phyloP scores from a whole-genome alignment of 2,888 invertebrate species.

The Pasiphila rectangulata region DNA sequence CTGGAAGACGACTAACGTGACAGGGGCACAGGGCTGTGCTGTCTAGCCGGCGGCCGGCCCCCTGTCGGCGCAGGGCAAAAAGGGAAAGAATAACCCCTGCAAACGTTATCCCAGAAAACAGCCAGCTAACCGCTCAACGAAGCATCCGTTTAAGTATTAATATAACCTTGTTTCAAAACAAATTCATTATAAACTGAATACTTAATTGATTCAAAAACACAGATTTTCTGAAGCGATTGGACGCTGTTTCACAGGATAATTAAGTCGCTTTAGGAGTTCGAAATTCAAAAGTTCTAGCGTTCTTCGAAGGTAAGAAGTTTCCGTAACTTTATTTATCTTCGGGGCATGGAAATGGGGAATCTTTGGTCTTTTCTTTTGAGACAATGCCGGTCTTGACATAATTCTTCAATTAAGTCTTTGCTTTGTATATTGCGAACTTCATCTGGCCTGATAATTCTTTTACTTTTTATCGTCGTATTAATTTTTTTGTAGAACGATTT shows the following conservation, averaged over 20 bases:
- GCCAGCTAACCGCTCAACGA: conserved; percentile 61
- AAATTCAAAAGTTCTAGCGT: conserved; percentile 41
- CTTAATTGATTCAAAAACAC: conserved; percentile 38
- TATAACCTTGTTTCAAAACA: conserved; percentile 50
- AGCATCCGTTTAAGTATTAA: conserved; percentile 57
- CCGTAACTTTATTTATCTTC: conserved; percentile 49
- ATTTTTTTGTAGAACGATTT: too few relatives aligned
- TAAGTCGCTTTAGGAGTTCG: conserved; percentile 44
- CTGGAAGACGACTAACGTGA: conserved; percentile 55
- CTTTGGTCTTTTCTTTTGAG: conserved; percentile 42
- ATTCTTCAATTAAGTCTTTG: conserved; percentile 31
- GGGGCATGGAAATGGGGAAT: conserved; percentile 40
- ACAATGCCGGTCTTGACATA: conserved; percentile 30
- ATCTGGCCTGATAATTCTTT: neutral
- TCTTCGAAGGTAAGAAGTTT: conserved; percentile 38
- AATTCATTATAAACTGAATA: conserved; percentile 45
- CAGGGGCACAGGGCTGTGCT: conserved; percentile 34
- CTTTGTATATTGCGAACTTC: conserved; percentile 14
- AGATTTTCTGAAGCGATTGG: conserved; percentile 40
- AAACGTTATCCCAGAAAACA: conserved; percentile 59
- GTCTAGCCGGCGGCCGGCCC: conserved; percentile 70
- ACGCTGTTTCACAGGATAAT: conserved; percentile 41
- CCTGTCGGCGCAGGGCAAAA: conserved; percentile 40
- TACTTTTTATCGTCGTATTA: too few relatives aligned
- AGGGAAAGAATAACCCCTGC: conserved; percentile 46